Evolutionary conservation across 2,888 invertebrate species (phyloP).

Genomic region (Luperina testacea): DNA sequence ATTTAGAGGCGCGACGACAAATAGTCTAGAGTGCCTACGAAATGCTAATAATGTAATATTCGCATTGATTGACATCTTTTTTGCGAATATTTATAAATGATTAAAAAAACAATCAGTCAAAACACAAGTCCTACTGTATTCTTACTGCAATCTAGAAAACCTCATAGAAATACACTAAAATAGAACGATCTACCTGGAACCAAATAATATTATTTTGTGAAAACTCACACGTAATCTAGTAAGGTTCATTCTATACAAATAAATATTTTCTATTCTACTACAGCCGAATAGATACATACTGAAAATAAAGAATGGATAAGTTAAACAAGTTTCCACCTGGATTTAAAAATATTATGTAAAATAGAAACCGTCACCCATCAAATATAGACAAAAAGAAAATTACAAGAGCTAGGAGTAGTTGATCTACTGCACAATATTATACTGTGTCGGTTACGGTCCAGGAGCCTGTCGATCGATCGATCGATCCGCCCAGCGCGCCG

Average conservation of each 20-base stretch:
- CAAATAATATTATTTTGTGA: not conserved
- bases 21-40: not conserved
- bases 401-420: conserved; percentile 3
- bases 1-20: conserved; percentile 19
- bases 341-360: not conserved
- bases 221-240: not conserved
- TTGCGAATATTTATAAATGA: not conserved
- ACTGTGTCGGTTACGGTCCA: conserved; percentile 33
- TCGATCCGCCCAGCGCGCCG: conserved; percentile 47
- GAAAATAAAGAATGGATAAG: not conserved
- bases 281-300: not conserved
- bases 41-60: conserved; percentile 11
- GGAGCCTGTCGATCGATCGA: conserved; percentile 45
- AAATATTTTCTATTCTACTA: not conserved
- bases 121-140: not conserved
- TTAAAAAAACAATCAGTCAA: too few species aligned
- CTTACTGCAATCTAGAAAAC: not conserved
- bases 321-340: not conserved
- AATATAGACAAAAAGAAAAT: not conserved
- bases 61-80: conserved; percentile 6
- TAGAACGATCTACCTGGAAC: not conserved
- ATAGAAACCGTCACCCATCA: not conserved
- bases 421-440: conserved; percentile 19
- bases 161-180: not conserved
- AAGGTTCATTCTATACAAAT: not conserved